Percentiles rank a stretch among this genome's conserved stretches.
Evolutionary conservation across 1,140 invertebrate genomes (phyloP).

Genomic region (Zaprionus tsacasi): DNA sequence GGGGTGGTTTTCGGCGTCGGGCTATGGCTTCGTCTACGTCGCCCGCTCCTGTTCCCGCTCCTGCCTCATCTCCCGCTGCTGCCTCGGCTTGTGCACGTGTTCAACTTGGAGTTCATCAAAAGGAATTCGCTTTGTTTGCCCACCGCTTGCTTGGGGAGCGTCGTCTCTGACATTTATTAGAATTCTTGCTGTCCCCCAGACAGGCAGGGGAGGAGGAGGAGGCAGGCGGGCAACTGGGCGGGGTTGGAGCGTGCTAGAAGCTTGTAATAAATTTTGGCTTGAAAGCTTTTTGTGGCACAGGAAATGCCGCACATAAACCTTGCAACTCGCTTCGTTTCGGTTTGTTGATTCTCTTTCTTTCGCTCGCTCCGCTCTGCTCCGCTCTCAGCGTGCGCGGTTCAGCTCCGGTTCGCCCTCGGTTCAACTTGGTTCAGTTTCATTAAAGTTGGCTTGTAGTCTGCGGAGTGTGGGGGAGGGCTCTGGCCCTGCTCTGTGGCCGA

Average conservation of each 20-base stretch:
- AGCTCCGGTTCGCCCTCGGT: conserved; percentile 7
- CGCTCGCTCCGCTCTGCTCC: background rate
- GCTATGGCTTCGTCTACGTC: background rate
- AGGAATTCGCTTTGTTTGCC: conserved; percentile 69
- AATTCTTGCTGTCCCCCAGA: conserved; percentile 59
- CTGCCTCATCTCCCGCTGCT: background rate
- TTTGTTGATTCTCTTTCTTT: conserved; percentile 58
- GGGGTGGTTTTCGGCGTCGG: conserved; percentile 13
- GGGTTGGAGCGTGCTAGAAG: conserved; percentile 1
- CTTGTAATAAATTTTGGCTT: conserved; percentile 56
- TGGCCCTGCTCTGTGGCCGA: conserved; percentile 55
- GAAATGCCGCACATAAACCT: conserved; percentile 45
- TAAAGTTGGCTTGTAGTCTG: conserved; percentile 63
- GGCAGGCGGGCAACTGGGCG: background rate
- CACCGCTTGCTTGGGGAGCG: conserved; percentile 36
- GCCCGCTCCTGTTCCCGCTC: background rate
- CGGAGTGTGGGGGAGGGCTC: background rate
- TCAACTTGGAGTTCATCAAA: conserved; percentile 81
- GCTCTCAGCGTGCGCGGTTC: conserved; percentile 12
- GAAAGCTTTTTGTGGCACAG: conserved; percentile 68
- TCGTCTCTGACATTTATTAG: conserved; percentile 78
- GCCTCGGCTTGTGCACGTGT: conserved; percentile 72
- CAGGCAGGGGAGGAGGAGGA: background rate
- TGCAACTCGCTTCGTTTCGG: conserved; percentile 60
- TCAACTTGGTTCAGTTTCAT: conserved; percentile 47